A percentile compares a stretch with the other conserved stretches of the same genome.
phyloP scores from a whole-genome alignment of 2,797 vertebrate genomes.

The Galagoides demidoff region DNA sequence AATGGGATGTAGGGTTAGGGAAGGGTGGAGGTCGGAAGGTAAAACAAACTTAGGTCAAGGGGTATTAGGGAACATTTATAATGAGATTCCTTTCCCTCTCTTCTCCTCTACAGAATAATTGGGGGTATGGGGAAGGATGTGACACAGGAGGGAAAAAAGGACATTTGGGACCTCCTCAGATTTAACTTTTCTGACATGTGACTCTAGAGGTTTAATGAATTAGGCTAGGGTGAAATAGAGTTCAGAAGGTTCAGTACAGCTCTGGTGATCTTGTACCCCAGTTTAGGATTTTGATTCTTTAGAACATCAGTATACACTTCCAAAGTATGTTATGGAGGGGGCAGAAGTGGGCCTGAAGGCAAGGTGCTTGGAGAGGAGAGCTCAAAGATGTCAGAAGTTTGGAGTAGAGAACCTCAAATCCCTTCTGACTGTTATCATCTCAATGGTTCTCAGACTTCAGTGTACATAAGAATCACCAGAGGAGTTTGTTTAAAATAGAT shows the following conservation, averaged over 20 bases:
- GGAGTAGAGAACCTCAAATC: neutral
- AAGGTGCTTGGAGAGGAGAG: neutral
- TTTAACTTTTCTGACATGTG: neutral
- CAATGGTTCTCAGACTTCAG: neutral
- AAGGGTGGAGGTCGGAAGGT: neutral
- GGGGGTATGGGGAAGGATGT: neutral
- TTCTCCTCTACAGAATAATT: neutral
- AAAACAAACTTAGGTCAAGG: neutral
- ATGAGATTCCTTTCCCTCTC: neutral
- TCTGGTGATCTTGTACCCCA: neutral
- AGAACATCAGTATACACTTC: neutral
- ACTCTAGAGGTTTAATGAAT: neutral
- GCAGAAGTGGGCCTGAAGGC: neutral
- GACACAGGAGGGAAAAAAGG: neutral
- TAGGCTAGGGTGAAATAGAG: neutral
- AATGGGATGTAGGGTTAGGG: neutral
- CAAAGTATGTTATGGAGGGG: neutral
- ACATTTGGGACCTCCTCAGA: neutral
- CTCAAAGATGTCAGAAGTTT: neutral
- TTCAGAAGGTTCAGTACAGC: neutral
- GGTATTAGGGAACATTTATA: neutral
- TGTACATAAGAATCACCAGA: neutral
- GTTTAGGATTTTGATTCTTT: neutral
- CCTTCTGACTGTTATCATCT: neutral
- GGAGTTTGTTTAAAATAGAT: constrained; percentile 27